These are phyloP conservation scores for Drosophila infuscata DNA, from an alignment of 2,888 invertebrate genomes.

Conservation along the genomic window DNA sequence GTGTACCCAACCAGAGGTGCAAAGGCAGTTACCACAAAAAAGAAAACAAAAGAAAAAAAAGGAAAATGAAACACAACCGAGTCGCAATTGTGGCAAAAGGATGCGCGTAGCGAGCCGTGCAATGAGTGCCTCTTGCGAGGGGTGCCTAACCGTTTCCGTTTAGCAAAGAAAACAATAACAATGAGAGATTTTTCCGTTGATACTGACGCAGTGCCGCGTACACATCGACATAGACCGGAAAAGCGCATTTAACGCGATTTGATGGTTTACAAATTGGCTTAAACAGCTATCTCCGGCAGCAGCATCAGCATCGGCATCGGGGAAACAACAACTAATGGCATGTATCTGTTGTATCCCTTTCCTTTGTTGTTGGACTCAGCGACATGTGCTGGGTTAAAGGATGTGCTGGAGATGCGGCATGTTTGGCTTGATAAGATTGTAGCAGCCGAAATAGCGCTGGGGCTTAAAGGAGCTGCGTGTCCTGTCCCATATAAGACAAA, in stretches of 20 bases:
- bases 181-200: constrained; percentile 63
- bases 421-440: constrained; percentile 69
- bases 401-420: constrained; percentile 59
- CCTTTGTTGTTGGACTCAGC: constrained; percentile 7
- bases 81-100: constrained; percentile 42
- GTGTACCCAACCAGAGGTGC: constrained; percentile 45
- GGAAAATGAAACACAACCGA: constrained; percentile 27
- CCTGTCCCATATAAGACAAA: constrained; percentile 21
- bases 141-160: constrained; percentile 80
- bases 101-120: constrained; percentile 32
- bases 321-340: constrained; percentile 53
- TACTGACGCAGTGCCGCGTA: constrained; percentile 31
- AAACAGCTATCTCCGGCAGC: constrained; percentile 62
- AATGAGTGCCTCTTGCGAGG: constrained; percentile 47
- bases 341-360: constrained; percentile 44
- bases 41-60: constrained; percentile 4
- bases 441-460: constrained; percentile 25
- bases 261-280: constrained; percentile 83
- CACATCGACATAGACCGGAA: constrained; percentile 63
- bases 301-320: constrained; percentile 11
- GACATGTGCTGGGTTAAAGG: constrained; percentile 45
- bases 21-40: constrained; percentile 38
- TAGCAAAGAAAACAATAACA: constrained; percentile 78
- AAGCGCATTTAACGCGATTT: constrained; percentile 82
- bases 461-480: constrained; percentile 33